Evolutionary conservation across 2,797 vertebrate genomes (phyloP).

Genomic region (Oreochromis mossambicus): DNA sequence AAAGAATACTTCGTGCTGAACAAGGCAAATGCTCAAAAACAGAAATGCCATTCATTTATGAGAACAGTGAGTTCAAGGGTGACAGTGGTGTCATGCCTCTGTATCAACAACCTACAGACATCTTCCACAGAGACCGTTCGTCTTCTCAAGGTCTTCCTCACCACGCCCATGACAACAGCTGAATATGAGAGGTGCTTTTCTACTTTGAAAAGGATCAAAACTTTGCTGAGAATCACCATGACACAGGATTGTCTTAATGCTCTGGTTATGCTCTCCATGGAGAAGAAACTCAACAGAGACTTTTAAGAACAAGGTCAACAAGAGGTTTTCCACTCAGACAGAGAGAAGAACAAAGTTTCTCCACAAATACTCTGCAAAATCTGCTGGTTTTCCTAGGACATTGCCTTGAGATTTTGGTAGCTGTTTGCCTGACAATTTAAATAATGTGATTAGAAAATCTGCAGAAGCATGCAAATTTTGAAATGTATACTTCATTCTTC

Average conservation of each 20-base stretch:
- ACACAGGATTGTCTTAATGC: constrained; percentile 8
- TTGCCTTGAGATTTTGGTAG: not conserved
- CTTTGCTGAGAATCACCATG: constrained; percentile 13
- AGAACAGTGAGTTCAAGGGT: not conserved
- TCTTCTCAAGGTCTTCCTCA: constrained; percentile 19
- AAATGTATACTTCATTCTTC: not conserved
- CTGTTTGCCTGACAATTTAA: not conserved
- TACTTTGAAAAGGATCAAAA: constrained; percentile 11
- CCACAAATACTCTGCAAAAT: not conserved
- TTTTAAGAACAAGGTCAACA: not conserved
- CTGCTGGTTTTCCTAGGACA: not conserved
- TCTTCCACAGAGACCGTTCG: constrained; percentile 6
- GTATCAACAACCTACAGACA: not conserved
- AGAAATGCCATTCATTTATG: not conserved
- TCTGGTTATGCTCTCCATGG: not conserved
- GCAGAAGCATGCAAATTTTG: not conserved
- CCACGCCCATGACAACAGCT: not conserved
- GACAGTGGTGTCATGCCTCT: not conserved
- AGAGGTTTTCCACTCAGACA: not conserved
- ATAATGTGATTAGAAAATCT: too few relatives aligned
- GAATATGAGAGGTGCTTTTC: not conserved
- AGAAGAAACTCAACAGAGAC: not conserved
- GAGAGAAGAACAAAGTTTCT: not conserved
- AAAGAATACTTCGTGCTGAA: not conserved
- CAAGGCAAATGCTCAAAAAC: not conserved